These are phyloP conservation scores for Rotaria magnacalcarata DNA, from an alignment of 2,888 invertebrate species.

Conservation along the genomic window DNA sequence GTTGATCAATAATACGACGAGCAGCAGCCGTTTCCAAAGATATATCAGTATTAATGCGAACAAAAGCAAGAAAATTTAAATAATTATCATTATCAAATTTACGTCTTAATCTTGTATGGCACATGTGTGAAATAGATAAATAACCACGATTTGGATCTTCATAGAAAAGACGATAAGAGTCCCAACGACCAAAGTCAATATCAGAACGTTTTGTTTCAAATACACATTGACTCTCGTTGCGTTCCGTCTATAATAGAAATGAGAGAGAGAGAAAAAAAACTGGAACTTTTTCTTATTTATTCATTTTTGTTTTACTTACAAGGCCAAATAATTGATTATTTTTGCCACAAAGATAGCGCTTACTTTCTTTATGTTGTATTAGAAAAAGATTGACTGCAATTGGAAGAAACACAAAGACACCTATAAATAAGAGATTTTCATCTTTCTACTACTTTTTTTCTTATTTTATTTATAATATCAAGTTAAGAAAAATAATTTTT, in stretches of 20 bases:
- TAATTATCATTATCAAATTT: constrained; percentile 35
- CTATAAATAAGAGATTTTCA: background rate
- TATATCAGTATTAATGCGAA: constrained; percentile 26
- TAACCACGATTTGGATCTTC: constrained; percentile 1
- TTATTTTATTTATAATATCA: too few species aligned
- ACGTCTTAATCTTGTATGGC: background rate
- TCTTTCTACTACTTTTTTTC: too few species aligned
- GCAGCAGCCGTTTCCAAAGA: background rate
- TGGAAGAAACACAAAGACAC: constrained; percentile 20
- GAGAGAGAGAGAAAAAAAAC: background rate
- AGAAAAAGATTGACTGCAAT: constrained; percentile 28
- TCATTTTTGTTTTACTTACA: background rate
- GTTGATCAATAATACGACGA: background rate
- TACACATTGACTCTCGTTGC: constrained; percentile 24
- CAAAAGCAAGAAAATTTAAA: constrained; percentile 27
- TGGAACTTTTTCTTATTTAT: too few species aligned
- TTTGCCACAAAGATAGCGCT: constrained; percentile 13
- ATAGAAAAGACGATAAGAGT: constrained; percentile 21
- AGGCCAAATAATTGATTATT: constrained; percentile 21
- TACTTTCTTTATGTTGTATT: constrained; percentile 18
- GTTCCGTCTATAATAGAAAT: background rate
- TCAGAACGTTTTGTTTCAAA: constrained; percentile 34
- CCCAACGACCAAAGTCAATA: constrained; percentile 36
- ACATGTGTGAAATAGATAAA: constrained; percentile 19
- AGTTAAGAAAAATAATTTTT: too few species aligned